Percentiles rank a stretch among this genome's conserved stretches.
Conservation (phyloP, 2,888 invertebrate genomes). For the Pheosia tremula region DNA sequence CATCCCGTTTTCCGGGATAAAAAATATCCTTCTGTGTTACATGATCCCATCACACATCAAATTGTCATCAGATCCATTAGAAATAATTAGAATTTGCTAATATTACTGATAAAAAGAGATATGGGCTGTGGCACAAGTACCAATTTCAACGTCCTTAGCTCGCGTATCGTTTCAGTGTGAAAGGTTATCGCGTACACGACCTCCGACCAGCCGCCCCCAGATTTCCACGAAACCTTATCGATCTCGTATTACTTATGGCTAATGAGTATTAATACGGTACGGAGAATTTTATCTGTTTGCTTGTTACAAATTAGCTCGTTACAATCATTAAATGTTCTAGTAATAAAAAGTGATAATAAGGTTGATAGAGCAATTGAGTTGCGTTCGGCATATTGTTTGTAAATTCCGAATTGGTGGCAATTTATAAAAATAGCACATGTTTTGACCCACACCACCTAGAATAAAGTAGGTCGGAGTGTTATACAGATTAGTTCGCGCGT, state of each 20-base stretch:
- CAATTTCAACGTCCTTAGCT: neutral
- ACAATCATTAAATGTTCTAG: neutral
- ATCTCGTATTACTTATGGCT: slow-evolving; percentile 7
- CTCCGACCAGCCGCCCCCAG: slow-evolving; percentile 21
- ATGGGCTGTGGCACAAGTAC: no score
- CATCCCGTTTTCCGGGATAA: no score
- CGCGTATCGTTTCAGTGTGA: slow-evolving; percentile 3
- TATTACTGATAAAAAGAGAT: no score
- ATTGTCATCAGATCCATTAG: no score
- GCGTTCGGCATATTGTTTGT: no score
- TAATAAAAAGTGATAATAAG: neutral
- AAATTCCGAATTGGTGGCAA: no score
- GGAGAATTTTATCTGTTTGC: neutral
- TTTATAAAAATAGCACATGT: no score
- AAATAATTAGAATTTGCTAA: neutral
- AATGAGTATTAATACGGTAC: neutral
- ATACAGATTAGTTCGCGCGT: no score
- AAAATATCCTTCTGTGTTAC: no score
- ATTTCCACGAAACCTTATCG: slow-evolving; percentile 43
- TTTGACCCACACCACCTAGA: no score
- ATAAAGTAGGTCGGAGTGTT: no score
- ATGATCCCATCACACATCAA: no score
- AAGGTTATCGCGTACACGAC: slow-evolving; percentile 29
- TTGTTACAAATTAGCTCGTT: neutral
- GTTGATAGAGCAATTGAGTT: neutral